Evolutionary conservation across 1,140 invertebrate genomes (phyloP), one percentile per base, ranked within the genome.

Genomic region (Glossosoma conforme): DNA sequence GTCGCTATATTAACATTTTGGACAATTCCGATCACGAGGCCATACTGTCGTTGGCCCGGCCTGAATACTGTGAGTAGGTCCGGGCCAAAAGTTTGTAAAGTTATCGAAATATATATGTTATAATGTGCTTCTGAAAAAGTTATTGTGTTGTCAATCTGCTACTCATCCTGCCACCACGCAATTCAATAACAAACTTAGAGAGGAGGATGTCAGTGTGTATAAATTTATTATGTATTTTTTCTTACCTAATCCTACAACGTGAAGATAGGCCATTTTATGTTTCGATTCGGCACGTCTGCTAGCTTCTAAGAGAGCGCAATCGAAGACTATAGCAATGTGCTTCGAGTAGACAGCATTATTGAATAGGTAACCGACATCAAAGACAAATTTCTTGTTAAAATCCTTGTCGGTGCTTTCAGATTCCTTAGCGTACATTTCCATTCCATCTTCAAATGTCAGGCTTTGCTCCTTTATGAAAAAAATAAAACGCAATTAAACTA

Each of bases 191-290:
- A n/a, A n/a, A n/a, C n/a, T n/a, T n/a, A n/a, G n/a, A n/a, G n/a
- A n/a, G n/a, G n/a, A n/a, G n/a, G n/a, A n/a, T n/a, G n/a, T n/a
- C n/a, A n/a, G n/a, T n/a, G n/a, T n/a, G n/a, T n/a, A n/a, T n/a
- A n/a, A n/a, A n/a, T n/a, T n/a, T n/a, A n/a, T n/a, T n/a, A n/a
- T n/a, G n/a, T n/a, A n/a, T n/a, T n/a, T n/a, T n/a, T n/a, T n/a
- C 62, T 61, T 44, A 69, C 67, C 66, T 44, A 67, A 66, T 10
- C 73, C 73, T 36, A 74, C 65, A 37, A 74, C 53, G 54, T 68
- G 61, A 20, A 69, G 46, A 49, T 61, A 66, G 1, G 61, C 64
- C 18, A 48, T 56, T 32, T 51, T 68, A 17, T 45, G 53, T 15
- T 40, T 54, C 22, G 46, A 30, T 10, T 56, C 44, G 1, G 61